phyloP scores from a whole-genome alignment of 2,113 vertebrate species.

The Ramphastos sulfuratus region DNA sequence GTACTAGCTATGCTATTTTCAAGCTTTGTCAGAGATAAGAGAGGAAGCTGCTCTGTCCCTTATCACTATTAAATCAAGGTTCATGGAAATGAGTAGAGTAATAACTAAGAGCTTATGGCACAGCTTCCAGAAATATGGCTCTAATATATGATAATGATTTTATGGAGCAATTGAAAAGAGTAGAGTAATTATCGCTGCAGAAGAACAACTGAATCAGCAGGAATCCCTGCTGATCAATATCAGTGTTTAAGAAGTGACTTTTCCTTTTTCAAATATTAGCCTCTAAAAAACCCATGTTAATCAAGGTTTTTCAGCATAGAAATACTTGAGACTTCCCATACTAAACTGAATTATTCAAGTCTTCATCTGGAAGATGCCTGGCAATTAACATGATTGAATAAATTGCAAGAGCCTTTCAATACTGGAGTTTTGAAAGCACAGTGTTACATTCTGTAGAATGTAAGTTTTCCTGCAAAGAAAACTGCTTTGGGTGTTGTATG shows the following conservation, averaged over 20 bases:
- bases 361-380: neutral
- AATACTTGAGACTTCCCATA: neutral
- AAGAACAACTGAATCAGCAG: neutral
- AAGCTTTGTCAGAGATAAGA: neutral
- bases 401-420: neutral
- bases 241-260: neutral
- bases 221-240: neutral
- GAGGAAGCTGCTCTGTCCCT: neutral
- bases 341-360: neutral
- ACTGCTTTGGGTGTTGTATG: neutral
- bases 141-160: neutral
- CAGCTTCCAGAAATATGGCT: neutral
- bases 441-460: neutral
- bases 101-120: neutral
- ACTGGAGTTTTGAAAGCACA: neutral
- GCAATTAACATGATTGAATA: neutral
- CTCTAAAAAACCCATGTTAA: neutral
- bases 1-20: neutral
- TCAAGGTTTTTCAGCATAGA: neutral
- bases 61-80: neutral
- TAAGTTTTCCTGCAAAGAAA: neutral
- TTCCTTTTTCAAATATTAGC: neutral
- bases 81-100: neutral
- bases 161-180: neutral
- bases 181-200: neutral